Base-by-base conservation (phyloP, 1,140 invertebrate genomes). In the Drosophila novamexicana region DNA sequence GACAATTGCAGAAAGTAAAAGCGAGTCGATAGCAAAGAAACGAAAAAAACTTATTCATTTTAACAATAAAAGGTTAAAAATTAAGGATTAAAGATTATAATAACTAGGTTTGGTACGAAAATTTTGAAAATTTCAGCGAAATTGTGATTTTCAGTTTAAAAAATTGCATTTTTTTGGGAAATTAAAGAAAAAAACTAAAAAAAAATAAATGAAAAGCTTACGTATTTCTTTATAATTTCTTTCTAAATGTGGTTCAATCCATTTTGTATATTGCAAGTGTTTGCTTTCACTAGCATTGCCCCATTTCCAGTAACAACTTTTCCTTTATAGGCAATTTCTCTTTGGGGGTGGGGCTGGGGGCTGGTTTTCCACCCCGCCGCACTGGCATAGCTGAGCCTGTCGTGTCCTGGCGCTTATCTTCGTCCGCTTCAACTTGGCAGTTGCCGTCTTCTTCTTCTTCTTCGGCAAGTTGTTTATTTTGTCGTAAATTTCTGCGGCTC, bases 391-490 rank as follows among this genome's bases (percentile, higher is more conserved):
- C 40, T 58, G 16, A 44, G 29, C 7, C 39, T 10, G 10, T 9
- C 44, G 49, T 63, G 64, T 69, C 67, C 72, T 85, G 77, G 79
- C 72, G 79, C 83, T 88, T 88, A 83, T 86, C 83, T 81, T 69
- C 50, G 39, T 14, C 53, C 62, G 72, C 52, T 56, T 34, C 52
- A 45, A 61, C 32, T 18, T 57, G 37, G 39, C 39, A 12, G 39
- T 22, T 22, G 22, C 4, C 4, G 3, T 29, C 22, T 4, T 29
- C 22, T 29, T 29, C 22, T 49, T 1, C 36, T 22, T 22, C 59
- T 64, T 54, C 81, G 81, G 62, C 79, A 88, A 85, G 52, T 85
- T 85, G 82, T 85, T 85, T 88, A 86, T 86, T 83, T 79, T 88
- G 76, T 86, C 83, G 83, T 86, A 88, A 83, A 89, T 79, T 81